Evolutionary conservation across 2,888 invertebrate genomes (phyloP), one percentile per base, ranked within the genome.

Genomic region (Ectemnius cavifrons): DNA sequence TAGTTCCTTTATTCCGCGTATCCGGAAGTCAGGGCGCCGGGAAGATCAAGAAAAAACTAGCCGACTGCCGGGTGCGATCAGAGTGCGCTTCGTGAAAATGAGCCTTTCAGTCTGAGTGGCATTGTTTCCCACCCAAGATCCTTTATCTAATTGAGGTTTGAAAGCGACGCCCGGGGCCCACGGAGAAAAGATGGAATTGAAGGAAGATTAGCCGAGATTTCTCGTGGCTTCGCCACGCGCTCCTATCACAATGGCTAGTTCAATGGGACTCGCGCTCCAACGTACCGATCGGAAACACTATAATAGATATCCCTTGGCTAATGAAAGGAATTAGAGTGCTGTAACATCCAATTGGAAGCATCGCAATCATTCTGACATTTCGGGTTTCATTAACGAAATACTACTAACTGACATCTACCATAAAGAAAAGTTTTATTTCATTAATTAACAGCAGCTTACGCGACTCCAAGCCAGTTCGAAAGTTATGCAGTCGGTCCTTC

Each of bases 91-190:
- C 52, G 52, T 5, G 16, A 52, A 13, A 14, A 16, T 52, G 47
- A n/a, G 20, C 11, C 16, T 6, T 28, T 60, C 65, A 52, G 59
- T 23, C 14, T 14, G 59, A 37, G 13, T 18, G 11, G 2, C 47
- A 52, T 76, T 72, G 77, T 77, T 65, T 63, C 57, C 18, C n/a
- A 11, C 4, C 1, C 27, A 66, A 63, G 68, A 68, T 69, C 57
- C 63, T 68, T 69, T 72, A 72, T 77, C 77, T 72, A 77, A 76
- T 76, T 68, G 67, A 58, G 23, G 63, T 79, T 78, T 56, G 75
- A 76, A 47, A 62, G 63, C 60, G 49, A 72, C 75, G 68, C 75
- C 66, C 62, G 64, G 37, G 14, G 20, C 57, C 63, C 73, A 70
- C 70, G 8, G 67, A 58, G 80, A 64, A 69, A 71, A 73, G 74